phyloP scores from a whole-genome alignment of 1,140 invertebrate species.

The Nasonia vitripennis region DNA sequence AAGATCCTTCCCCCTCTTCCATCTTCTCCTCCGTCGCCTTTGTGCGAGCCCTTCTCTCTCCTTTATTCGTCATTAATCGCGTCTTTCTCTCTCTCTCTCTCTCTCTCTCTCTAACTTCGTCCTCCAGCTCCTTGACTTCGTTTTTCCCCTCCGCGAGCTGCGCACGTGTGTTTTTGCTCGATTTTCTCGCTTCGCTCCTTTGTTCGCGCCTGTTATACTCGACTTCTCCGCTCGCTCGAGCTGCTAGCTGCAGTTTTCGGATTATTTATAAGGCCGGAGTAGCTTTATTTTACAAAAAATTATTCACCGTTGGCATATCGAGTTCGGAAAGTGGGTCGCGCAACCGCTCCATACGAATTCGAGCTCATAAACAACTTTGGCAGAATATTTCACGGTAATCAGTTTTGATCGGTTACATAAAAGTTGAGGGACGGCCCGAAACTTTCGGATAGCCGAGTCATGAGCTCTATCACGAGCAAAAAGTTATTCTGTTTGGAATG shows the following conservation, averaged over 20 bases:
- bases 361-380: conserved; percentile 9
- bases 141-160: conserved; percentile 17
- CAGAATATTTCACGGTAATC: conserved; percentile 40
- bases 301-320: too few relatives aligned
- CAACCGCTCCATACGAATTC: neutral
- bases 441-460: neutral
- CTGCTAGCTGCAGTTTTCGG: neutral
- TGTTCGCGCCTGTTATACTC: conserved; percentile 9
- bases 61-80: conserved; percentile 18
- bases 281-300: too few relatives aligned
- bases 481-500: conserved; percentile 28
- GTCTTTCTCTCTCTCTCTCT: neutral
- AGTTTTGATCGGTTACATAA: conserved; percentile 34
- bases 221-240: neutral
- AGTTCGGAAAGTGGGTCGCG: too few relatives aligned
- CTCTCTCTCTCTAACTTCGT: conserved; percentile 17
- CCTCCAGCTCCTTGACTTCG: conserved; percentile 42
- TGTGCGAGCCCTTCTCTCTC: neutral
- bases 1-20: neutral
- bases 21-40: neutral
- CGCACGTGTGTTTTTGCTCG: conserved; percentile 21
- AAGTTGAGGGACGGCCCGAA: neutral
- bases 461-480: neutral
- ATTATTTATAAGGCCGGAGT: neutral
- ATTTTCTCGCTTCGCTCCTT: conserved; percentile 36